Percentiles rank a stretch among this genome's conserved stretches.
phyloP scores from a whole-genome alignment of 2,113 vertebrate genomes.

The Collichthys lucidus region DNA sequence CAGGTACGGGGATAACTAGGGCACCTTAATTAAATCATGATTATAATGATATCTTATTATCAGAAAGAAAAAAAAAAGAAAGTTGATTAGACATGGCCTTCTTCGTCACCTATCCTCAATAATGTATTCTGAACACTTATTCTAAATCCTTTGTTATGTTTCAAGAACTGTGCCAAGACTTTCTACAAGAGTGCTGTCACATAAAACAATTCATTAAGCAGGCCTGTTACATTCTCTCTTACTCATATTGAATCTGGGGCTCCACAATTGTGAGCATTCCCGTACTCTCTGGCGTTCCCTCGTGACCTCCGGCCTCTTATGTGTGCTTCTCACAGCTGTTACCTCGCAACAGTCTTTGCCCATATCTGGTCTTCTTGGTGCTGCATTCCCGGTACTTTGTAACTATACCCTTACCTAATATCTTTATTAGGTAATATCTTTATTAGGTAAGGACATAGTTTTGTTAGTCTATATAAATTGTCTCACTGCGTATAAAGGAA shows the following conservation, averaged over 20 bases:
- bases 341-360: constrained; percentile 18
- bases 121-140: not conserved
- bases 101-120: not conserved
- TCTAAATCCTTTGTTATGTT: not conserved
- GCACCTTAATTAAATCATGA: not conserved
- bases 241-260: not conserved
- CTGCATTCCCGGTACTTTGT: constrained; percentile 20
- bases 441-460: not conserved
- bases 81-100: not conserved
- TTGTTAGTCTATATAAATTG: not conserved
- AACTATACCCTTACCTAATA: not conserved
- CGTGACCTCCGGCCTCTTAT: constrained; percentile 42
- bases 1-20: not conserved
- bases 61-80: not conserved
- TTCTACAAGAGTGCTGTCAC: not conserved
- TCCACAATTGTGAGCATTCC: constrained; percentile 16
- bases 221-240: not conserved
- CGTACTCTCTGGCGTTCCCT: not conserved
- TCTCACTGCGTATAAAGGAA: not conserved
- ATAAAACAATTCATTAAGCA: not conserved
- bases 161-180: too few species aligned
- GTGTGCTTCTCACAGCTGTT: constrained; percentile 56
- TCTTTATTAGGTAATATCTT: not conserved
- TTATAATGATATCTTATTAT: not conserved
- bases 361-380: constrained; percentile 39